A percentile compares a stretch with the other conserved stretches of the same genome.
Evolutionary conservation across 2,113 vertebrate genomes (phyloP).

Genomic region (Aptenodytes patagonicus): DNA sequence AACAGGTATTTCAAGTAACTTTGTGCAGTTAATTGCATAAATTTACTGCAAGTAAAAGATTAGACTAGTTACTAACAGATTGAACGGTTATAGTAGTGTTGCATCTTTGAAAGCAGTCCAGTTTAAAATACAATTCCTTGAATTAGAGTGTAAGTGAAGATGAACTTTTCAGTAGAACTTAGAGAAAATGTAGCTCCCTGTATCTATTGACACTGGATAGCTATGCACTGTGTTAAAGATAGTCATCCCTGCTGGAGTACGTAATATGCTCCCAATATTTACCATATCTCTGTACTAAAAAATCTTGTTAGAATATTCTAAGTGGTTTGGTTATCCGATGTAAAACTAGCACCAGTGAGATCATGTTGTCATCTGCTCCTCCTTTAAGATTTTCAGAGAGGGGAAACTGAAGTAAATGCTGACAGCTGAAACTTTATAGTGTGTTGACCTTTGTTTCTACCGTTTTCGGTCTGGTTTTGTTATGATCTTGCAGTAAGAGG

Average conservation of each 20-base stretch:
- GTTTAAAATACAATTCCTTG: background rate
- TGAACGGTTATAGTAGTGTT: background rate
- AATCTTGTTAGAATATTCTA: background rate
- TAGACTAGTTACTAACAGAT: constrained; percentile 33
- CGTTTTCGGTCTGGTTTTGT: background rate
- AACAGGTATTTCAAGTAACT: background rate
- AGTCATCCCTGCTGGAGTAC: background rate
- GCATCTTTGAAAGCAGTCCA: background rate
- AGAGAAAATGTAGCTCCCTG: background rate
- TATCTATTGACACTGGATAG: background rate
- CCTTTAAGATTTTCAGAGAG: background rate
- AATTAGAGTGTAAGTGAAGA: background rate
- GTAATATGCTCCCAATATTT: background rate
- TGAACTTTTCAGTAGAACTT: constrained; percentile 7
- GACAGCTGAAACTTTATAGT: background rate
- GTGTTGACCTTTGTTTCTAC: background rate
- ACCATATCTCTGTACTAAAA: background rate
- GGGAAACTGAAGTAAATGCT: background rate
- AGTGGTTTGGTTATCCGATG: background rate
- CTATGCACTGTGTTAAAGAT: background rate
- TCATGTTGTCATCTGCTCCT: background rate
- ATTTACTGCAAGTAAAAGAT: background rate
- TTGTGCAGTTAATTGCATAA: background rate
- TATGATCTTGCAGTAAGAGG: background rate
- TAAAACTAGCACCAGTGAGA: background rate